Evolutionary conservation across 2,113 vertebrate genomes (phyloP), one percentile per base, ranked within the genome.

Genomic region (Physeter macrocephalus): DNA sequence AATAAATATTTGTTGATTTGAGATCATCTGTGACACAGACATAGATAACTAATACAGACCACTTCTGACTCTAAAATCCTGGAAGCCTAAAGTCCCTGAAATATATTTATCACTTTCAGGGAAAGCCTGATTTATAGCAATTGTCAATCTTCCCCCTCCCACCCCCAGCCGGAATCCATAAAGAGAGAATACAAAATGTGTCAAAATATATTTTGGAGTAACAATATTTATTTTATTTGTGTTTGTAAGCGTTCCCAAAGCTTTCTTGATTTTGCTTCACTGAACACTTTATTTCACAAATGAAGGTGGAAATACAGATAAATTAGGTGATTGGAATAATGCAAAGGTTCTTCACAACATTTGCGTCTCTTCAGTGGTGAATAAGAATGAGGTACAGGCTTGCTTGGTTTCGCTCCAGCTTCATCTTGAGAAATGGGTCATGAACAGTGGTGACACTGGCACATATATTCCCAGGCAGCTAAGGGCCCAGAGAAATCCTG

Each of bases 241-340:
- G 74, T 97, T 71, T 86, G 5, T 83, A 52, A 85, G 71, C 20
- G 10, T 81, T 93, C 66, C 46, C 82, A 91, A 54, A 29, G 52
- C 25, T 90, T 46, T 72, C 46, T 84, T 98, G 90, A 88, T 93
- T 86, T 82, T 86, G 39, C 89, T 69, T 94, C 72, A 11, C 54
- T 39, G 78, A 66, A 66, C 27, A 67, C 62, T 93, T 94, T 57
- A 67, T 91, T 95, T 91, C 78, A 85, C 72, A 89, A 75, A 88
- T 17, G 18, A 88, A 94, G 83, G 82, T 64, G 43, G 61, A 74
- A 90, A 86, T 85, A 69, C 96, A 88, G 90, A 78, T 85, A 93
- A 81, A 88, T 85, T 71, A 75, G 27, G 46, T n/a, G 46, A 41
- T 21, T 84, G 34, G 75, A 90, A 85, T 64, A 39, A 75, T 77